These are phyloP conservation scores for Alloscopus bannaensis DNA, from an alignment of 2,888 invertebrate genomes.

Conservation along the genomic window DNA sequence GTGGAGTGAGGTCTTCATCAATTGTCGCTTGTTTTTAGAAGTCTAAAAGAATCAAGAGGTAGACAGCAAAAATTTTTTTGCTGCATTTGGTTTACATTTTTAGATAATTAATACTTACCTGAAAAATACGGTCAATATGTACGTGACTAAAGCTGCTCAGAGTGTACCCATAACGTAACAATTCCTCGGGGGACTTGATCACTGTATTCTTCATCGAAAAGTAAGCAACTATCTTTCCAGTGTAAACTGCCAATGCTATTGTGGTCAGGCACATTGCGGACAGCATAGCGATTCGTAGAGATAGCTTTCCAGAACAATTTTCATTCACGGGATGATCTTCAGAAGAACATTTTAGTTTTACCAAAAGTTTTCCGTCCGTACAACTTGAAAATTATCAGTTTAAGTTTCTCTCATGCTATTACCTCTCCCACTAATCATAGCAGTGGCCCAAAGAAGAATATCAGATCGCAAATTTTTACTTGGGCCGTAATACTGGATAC, in stretches of 20 bases:
- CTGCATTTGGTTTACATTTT: background rate
- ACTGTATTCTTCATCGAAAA: background rate
- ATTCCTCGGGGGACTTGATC: slow-evolving; percentile 24
- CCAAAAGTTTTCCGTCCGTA: no score
- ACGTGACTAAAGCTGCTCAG: slow-evolving; percentile 21
- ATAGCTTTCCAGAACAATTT: background rate
- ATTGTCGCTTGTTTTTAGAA: background rate
- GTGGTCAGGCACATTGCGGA: background rate
- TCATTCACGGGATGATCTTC: background rate
- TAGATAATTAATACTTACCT: slow-evolving; percentile 11
- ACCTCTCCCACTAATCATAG: slow-evolving; percentile 13
- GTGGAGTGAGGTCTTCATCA: background rate
- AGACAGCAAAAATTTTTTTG: background rate
- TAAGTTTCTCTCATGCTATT: no score
- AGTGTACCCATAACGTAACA: slow-evolving; percentile 16
- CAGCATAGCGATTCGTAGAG: slow-evolving; percentile 5
- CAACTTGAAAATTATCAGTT: no score
- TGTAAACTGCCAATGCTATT: slow-evolving; percentile 8
- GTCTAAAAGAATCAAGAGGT: slow-evolving; percentile 3
- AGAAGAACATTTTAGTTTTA: background rate
- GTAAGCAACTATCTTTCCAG: slow-evolving; percentile 28
- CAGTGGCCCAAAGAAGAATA: background rate
- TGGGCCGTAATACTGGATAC: background rate
- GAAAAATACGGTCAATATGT: slow-evolving; percentile 29
- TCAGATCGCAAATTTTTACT: background rate